Evolutionary conservation across 2,888 invertebrate species (phyloP), one percentile per base, ranked within the genome.

Genomic region (Ophion ellenae): DNA sequence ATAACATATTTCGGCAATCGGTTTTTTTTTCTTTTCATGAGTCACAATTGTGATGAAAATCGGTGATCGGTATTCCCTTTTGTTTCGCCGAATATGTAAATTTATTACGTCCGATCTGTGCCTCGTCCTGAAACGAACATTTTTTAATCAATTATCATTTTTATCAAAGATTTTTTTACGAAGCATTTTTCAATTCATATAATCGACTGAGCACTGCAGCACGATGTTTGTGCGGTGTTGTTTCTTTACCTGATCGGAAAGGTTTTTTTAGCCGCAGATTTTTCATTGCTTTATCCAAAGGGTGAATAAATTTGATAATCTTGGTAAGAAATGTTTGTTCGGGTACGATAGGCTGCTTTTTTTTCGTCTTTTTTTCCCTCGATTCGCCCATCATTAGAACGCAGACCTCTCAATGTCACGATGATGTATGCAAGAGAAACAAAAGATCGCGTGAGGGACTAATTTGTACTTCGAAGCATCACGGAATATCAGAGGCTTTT

Each of bases 381-480:
- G 32, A n/a, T 59, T 17, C 24, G n/a, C 24, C 61, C 20, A 47
- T 40, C 45, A 17, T 45, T 40, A 61, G 67, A 70, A 45, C 45
- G 61, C 32, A 53, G 64, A 66, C 28, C 28, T 66, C 59, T 75
- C 69, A 24, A 63, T 40, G 69, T 81, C 77, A 59, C 73, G 59
- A 84, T 32, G 28, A 75, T 79, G 81, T 81, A 79, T 76, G 71
- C 71, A 61, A 79, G 73, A 20, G 17, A 74, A 79, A 83, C 80
- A 77, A 81, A 81, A 79, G 76, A 86, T 83, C 76, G 83, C 85
- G 85, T 81, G 85, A 77, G 73, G 69, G 57, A 61, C 63, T 77
- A 63, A 86, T 81, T 83, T 77, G 75, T 67, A 40, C 67, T 76
- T 79, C 63, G 45, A 69, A 81, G 61, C 76, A 83, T 83, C 79